Percentiles rank a stretch among this genome's conserved stretches.
Evolutionary conservation across 2,888 invertebrate species (phyloP).

Genomic region (Platycheirus albimanus): DNA sequence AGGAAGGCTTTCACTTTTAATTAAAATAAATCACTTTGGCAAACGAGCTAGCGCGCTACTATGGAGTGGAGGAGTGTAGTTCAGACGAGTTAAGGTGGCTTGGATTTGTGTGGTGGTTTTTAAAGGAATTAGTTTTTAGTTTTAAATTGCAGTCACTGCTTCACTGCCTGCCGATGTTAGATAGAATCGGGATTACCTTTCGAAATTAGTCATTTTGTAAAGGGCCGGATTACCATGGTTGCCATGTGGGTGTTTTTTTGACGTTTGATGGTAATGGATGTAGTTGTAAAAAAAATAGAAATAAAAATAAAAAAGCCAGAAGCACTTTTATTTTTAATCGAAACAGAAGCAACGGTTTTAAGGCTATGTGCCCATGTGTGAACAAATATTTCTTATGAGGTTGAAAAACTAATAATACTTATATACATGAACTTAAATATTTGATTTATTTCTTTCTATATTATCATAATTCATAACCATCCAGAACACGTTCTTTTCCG

Average conservation of each 20-base stretch:
- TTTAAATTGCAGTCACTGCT: conserved; percentile 35
- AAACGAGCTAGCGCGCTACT: conserved; percentile 5
- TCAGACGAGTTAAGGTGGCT: not conserved
- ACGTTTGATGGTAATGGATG: too few relatives aligned
- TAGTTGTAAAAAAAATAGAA: too few relatives aligned
- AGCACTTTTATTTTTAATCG: too few relatives aligned
- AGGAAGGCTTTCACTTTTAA: conserved; percentile 62
- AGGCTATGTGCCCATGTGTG: too few relatives aligned
- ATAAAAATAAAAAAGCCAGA: too few relatives aligned
- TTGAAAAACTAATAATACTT: too few relatives aligned
- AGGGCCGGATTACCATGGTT: conserved; percentile 1
- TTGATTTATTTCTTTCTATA: too few relatives aligned
- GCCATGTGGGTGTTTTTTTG: not conserved
- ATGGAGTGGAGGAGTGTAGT: not conserved
- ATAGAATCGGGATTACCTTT: conserved; percentile 28
- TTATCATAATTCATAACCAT: too few relatives aligned
- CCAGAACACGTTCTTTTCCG: too few relatives aligned
- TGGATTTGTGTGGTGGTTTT: conserved; percentile 35
- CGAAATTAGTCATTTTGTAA: conserved; percentile 35
- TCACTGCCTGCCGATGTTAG: conserved; percentile 18
- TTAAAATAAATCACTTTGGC: conserved; percentile 53
- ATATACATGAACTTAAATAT: too few relatives aligned
- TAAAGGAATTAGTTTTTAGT: conserved; percentile 29
- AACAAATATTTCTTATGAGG: too few relatives aligned
- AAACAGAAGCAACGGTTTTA: too few relatives aligned